Percentiles rank a stretch among this genome's conserved stretches.
These are phyloP conservation scores for Digitonthophagus gazella DNA, from an alignment of 2,888 invertebrate species.

Conservation along the genomic window DNA sequence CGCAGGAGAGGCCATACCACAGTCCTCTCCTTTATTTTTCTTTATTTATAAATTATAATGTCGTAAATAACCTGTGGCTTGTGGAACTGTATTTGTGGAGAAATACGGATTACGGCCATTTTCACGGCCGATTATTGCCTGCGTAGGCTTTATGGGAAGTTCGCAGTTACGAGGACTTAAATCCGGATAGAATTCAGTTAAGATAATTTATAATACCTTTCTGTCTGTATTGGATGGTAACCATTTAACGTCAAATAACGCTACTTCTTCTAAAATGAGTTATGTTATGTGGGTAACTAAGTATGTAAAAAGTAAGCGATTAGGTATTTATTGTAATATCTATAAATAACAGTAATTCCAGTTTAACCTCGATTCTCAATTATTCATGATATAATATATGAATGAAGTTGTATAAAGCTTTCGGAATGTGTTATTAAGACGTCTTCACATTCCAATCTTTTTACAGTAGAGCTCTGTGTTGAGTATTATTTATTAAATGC, in stretches of 20 bases:
- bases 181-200: background rate
- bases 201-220: background rate
- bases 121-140: background rate
- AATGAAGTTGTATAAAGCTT: no score
- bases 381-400: no score
- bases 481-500: background rate
- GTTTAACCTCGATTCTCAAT: no score
- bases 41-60: background rate
- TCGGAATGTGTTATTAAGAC: no score
- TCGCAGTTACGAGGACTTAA: background rate
- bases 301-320: background rate
- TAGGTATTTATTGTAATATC: background rate
- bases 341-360: no score
- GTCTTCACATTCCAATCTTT: no score
- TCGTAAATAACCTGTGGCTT: background rate
- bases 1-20: no score
- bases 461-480: no score
- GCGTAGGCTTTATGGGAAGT: background rate
- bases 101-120: background rate
- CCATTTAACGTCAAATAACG: background rate
- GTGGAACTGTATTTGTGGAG: background rate
- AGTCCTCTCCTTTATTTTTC: background rate
- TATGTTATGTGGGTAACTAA: no score
- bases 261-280: background rate
- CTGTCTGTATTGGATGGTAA: background rate